phyloP scores from a whole-genome alignment of 1,140 invertebrate genomes.

The Drosophila navojoa region DNA sequence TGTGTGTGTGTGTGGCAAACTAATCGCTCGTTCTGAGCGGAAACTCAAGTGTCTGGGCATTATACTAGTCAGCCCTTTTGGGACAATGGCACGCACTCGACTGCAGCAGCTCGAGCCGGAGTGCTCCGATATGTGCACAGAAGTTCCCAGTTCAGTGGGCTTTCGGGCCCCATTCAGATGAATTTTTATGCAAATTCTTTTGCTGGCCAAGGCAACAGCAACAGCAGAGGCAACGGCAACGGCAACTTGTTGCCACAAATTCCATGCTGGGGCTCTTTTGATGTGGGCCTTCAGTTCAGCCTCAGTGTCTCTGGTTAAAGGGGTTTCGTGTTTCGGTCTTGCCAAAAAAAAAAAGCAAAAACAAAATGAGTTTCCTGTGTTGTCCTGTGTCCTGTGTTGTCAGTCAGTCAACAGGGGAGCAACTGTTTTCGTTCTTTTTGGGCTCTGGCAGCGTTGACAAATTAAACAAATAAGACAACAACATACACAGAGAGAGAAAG shows the following conservation, averaged over 20 bases:
- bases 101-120: conserved; percentile 5
- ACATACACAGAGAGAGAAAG: conserved; percentile 28
- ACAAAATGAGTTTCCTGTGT: too few relatives aligned
- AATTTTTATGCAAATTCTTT: conserved; percentile 80
- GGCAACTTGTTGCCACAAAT: conserved; percentile 47
- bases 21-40: conserved; percentile 27
- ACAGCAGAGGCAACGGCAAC: conserved; percentile 29
- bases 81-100: conserved; percentile 26
- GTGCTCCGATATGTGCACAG: too few relatives aligned
- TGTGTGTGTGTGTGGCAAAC: conserved; percentile 16
- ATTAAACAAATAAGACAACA: conserved; percentile 80
- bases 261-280: not conserved
- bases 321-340: not conserved
- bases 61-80: conserved; percentile 28
- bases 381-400: conserved; percentile 11
- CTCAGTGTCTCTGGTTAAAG: not conserved
- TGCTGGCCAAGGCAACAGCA: conserved; percentile 25
- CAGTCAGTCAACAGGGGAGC: conserved; percentile 40
- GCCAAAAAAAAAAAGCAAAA: too few relatives aligned
- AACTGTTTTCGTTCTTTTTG: conserved; percentile 17
- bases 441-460: conserved; percentile 47
- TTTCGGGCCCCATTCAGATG: conserved; percentile 23
- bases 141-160: too few relatives aligned
- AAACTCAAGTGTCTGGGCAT: conserved; percentile 34
- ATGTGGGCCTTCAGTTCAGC: not conserved